Evolutionary conservation across 2,797 vertebrate species (phyloP), one percentile per base, ranked within the genome.

Genomic region (Rhadinocentrus ornatus): DNA sequence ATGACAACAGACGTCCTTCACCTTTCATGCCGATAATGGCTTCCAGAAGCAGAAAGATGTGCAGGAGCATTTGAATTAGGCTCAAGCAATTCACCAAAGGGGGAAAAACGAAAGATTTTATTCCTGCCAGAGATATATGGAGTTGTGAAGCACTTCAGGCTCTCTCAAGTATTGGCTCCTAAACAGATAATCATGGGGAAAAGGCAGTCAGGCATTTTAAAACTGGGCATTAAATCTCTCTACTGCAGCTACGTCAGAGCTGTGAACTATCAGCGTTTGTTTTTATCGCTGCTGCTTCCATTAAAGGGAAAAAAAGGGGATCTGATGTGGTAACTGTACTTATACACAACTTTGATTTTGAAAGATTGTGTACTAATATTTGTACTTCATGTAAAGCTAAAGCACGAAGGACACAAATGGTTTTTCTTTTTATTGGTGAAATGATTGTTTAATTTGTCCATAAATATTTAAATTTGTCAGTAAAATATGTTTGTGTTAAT

Each of bases 1-100:
- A 91, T 92, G 90, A 85, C 90, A 90, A 92, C 85, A 70, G 73
- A 50, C 75, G 82, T 82, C 81, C 81, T 71, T 87, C 75, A 82
- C 75, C 86, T 89, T 77, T 84, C 69, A 78, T 60, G 57, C 37
- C 62, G 71, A 80, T 79, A 71, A 77, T 71, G 77, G 48, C 67
- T 80, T 6, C 59, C 67, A 64, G 81, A 63, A 48, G 76, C 78
- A 80, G 64, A 69, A 67, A 68, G 63, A 52, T 71, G 46, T 3
- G 71, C n/a, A 31, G n/a, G 13, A 10, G 66, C 39, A 61, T 71
- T 46, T 72, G 64, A 83, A 84, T 83, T 60, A 72, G 31, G 61
- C 32, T 50, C 12, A 0, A 69, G 44, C 74, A 61, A 70, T 65
- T 71, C 53, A 73, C 46, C 50, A 13, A 67, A 77, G 59, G 48